Percentiles rank a stretch among this genome's conserved stretches.
Evolutionary conservation across 2,113 vertebrate species (phyloP).

Genomic region (Scortum barcoo): DNA sequence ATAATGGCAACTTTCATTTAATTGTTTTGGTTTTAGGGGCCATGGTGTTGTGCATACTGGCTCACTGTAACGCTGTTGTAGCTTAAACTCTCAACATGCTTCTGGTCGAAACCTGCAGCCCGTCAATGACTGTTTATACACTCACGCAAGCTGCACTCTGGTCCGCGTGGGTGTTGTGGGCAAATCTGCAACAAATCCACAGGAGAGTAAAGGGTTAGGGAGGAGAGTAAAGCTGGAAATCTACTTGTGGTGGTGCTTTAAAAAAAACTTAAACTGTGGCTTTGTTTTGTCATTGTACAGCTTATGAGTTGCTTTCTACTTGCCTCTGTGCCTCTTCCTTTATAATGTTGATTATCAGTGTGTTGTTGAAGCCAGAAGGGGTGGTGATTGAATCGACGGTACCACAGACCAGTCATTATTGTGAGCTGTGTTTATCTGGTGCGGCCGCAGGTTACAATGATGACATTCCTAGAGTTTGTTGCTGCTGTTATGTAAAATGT

Average conservation of each 20-base stretch:
- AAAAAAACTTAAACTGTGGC: not conserved
- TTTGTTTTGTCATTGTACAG: not conserved
- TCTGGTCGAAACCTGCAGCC: not conserved
- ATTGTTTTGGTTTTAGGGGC: not conserved
- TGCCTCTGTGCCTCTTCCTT: not conserved
- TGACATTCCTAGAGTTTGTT: too few species aligned
- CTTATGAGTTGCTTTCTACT: not conserved
- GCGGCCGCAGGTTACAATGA: too few species aligned
- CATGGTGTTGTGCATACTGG: not conserved
- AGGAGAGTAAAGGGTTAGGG: too few species aligned
- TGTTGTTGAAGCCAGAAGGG: not conserved
- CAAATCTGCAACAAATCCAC: not conserved
- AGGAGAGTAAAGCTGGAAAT: not conserved
- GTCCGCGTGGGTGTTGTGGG: not conserved
- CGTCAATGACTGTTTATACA: not conserved
- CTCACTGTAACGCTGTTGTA: not conserved
- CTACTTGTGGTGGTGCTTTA: not conserved
- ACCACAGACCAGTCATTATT: not conserved
- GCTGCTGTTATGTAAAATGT: too few species aligned
- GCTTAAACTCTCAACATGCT: not conserved
- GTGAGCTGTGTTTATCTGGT: not conserved
- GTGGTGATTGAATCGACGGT: not conserved
- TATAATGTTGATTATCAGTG: not conserved
- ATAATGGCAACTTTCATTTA: not conserved
- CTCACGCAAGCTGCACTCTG: not conserved